phyloP scores from a whole-genome alignment of 2,797 vertebrate species.

The Calcarius lapponicus region DNA sequence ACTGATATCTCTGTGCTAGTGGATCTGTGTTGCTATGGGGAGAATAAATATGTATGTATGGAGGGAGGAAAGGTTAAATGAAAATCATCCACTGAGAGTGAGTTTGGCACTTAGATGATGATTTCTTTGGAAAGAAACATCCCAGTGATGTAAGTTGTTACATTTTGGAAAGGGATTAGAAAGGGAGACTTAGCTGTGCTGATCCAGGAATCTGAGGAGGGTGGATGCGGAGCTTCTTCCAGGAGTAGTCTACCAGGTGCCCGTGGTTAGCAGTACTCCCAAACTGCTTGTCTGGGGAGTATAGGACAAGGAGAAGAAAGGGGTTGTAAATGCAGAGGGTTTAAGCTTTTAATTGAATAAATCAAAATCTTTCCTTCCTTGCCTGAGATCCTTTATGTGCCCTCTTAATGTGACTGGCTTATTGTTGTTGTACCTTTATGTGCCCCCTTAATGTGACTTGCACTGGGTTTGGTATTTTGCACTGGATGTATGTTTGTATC shows the following conservation, averaged over 20 bases:
- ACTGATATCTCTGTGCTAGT: not conserved
- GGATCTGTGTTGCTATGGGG: not conserved
- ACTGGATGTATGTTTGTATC: not conserved
- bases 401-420: not conserved
- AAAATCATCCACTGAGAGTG: not conserved
- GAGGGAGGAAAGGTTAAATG: not conserved
- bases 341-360: not conserved
- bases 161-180: not conserved
- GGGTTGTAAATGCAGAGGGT: not conserved
- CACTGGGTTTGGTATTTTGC: not conserved
- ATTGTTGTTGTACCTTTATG: not conserved
- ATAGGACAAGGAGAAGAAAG: not conserved
- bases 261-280: not conserved
- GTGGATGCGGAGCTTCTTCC: not conserved
- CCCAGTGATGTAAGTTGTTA: not conserved
- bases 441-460: not conserved
- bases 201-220: not conserved
- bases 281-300: not conserved
- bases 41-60: not conserved
- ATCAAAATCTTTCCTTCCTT: not conserved
- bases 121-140: not conserved
- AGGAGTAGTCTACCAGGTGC: not conserved
- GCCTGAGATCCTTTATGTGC: fast-evolving
- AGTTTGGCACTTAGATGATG: not conserved
- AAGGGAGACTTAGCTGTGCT: not conserved